Evolutionary conservation across 2,113 vertebrate species (phyloP).

Genomic region (Plectropomus leopardus): DNA sequence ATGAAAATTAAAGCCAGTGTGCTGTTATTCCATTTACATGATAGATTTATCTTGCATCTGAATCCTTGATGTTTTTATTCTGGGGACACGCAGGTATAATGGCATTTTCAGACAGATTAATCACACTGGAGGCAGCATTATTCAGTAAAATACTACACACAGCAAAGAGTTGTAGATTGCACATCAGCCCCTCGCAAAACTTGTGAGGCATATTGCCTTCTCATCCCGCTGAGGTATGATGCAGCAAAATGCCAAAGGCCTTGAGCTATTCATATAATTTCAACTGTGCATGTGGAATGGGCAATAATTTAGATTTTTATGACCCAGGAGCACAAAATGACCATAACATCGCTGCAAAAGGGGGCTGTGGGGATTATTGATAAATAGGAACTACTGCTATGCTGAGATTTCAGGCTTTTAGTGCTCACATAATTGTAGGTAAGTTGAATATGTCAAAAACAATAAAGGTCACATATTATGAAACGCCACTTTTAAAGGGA

Average conservation of each 20-base stretch:
- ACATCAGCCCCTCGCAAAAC: constrained; percentile 7
- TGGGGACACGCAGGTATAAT: constrained; percentile 10
- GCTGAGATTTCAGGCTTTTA: neutral
- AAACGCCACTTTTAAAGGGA: too few relatives aligned
- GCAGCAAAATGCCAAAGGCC: constrained; percentile 31
- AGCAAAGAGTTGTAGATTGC: neutral
- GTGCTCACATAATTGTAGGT: neutral
- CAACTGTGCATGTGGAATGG: constrained; percentile 15
- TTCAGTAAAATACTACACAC: constrained; percentile 13
- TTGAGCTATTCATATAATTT: constrained; percentile 39
- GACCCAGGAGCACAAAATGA: constrained; percentile 31
- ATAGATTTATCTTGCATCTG: constrained; percentile 39
- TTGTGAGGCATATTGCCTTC: neutral
- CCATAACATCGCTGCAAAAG: constrained; percentile 27
- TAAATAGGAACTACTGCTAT: constrained; percentile 1
- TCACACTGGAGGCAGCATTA: constrained; percentile 19
- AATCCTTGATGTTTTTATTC: constrained; percentile 19
- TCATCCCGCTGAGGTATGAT: constrained; percentile 24
- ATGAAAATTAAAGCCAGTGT: constrained; percentile 54
- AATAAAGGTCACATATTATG: neutral
- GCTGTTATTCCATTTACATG: constrained; percentile 35
- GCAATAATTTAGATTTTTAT: constrained; percentile 44
- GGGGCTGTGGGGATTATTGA: constrained; percentile 4
- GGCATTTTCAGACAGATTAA: constrained; percentile 57
- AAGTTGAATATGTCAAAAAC: neutral